Evolutionary conservation across 1,140 invertebrate species (phyloP).

Genomic region (Trachelipus rathkii): DNA sequence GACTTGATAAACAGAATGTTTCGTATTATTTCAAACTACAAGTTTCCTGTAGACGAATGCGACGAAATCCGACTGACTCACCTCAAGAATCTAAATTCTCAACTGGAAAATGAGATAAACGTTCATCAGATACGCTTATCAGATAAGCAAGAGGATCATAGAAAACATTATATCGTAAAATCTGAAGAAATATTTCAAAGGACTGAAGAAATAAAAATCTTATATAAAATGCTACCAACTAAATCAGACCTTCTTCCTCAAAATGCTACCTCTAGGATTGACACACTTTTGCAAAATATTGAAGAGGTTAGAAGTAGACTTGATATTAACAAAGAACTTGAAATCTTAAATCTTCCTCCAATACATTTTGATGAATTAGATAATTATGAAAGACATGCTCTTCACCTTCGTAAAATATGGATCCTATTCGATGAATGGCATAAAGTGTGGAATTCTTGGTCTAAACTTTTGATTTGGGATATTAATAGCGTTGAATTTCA

Average conservation of each 20-base stretch:
- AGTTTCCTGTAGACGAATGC: neutral
- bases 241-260: neutral
- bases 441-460: neutral
- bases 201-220: neutral
- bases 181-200: neutral
- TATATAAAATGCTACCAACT: neutral
- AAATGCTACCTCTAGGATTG: neutral
- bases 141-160: neutral
- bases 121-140: neutral
- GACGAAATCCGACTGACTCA: neutral
- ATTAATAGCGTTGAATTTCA: neutral
- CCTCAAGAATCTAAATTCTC: neutral
- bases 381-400: neutral
- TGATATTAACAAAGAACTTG: neutral
- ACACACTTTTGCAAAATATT: neutral
- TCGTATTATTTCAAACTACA: neutral
- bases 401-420: neutral
- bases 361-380: neutral
- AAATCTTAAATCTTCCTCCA: neutral
- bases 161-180: neutral
- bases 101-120: neutral
- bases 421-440: neutral
- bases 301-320: neutral
- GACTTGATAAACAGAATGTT: neutral
- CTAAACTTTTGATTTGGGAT: neutral